phyloP scores from a whole-genome alignment of 2,113 vertebrate genomes.

The Hiodon tergisus region DNA sequence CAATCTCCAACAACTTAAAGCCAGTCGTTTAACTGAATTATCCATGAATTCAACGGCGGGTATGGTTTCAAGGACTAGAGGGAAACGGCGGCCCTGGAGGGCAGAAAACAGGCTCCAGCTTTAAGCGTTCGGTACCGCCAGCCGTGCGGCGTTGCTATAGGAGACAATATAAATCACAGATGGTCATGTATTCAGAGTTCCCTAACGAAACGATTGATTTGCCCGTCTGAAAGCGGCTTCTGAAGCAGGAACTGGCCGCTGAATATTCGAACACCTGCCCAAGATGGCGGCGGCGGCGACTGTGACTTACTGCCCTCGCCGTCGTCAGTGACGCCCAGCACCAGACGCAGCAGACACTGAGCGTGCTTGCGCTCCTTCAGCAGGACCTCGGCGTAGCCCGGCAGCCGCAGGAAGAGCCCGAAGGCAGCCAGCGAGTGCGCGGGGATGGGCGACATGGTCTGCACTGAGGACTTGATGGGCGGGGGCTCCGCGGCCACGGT shows the following conservation, averaged over 20 bases:
- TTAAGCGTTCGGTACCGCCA: slow-evolving; percentile 1
- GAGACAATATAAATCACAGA: neutral
- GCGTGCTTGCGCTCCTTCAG: slow-evolving; percentile 97
- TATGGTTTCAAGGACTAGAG: slow-evolving; percentile 9
- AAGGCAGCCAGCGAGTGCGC: slow-evolving; percentile 97
- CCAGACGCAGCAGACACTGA: slow-evolving; percentile 93
- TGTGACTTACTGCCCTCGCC: slow-evolving; percentile 98
- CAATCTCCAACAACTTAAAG: slow-evolving; percentile 17
- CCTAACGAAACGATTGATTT: slow-evolving; percentile 7
- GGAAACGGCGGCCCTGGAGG: neutral
- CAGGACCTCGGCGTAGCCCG: slow-evolving; percentile 95
- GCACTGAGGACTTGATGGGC: slow-evolving; percentile 88
- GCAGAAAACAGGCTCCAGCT: slow-evolving; percentile 5
- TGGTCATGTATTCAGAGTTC: slow-evolving; percentile 3
- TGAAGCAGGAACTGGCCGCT: neutral
- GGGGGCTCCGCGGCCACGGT: slow-evolving; percentile 87
- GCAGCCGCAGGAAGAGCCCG: slow-evolving; percentile 92
- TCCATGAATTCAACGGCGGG: slow-evolving; percentile 8
- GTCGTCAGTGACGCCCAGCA: slow-evolving; percentile 95
- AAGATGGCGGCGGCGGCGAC: slow-evolving; percentile 27
- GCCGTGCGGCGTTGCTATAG: neutral
- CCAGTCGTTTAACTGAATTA: slow-evolving; percentile 12
- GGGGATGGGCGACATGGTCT: slow-evolving; percentile 95
- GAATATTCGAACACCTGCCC: neutral
- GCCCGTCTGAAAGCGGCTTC: slow-evolving; percentile 19